A percentile compares a stretch with the other conserved stretches of the same genome.
phyloP scores from a whole-genome alignment of 2,113 vertebrate species.

The Ctenodactylus gundi region DNA sequence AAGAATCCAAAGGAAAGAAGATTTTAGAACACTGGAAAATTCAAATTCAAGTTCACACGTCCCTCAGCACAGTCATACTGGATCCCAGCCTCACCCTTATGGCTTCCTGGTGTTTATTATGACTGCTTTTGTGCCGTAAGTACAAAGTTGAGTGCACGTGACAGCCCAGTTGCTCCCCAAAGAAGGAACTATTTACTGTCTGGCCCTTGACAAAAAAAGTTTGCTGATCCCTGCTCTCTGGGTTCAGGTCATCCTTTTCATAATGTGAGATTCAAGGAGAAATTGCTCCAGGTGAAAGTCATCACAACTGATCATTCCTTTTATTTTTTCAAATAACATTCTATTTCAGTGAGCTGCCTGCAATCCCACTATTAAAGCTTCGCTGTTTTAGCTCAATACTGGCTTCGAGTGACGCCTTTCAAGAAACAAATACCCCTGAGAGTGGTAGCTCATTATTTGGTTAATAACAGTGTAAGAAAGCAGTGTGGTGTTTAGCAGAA shows the following conservation, averaged over 20 bases:
- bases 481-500: slow-evolving; percentile 23
- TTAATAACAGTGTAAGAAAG: slow-evolving; percentile 51
- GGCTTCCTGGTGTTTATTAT: not conserved
- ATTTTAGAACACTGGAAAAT: not conserved
- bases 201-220: not conserved
- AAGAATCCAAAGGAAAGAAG: not conserved
- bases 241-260: not conserved
- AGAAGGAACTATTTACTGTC: not conserved
- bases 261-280: not conserved
- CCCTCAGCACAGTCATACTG: not conserved
- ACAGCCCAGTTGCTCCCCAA: not conserved
- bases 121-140: not conserved
- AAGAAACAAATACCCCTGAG: slow-evolving; percentile 28
- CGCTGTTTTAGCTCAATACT: not conserved
- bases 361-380: not conserved
- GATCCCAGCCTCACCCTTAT: not conserved
- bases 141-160: too few species aligned
- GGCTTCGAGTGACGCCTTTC: not conserved
- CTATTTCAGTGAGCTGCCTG: not conserved
- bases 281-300: slow-evolving; percentile 1
- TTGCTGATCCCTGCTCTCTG: not conserved
- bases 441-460: slow-evolving; percentile 29
- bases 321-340: not conserved
- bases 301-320: not conserved
- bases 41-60: not conserved